A percentile compares a stretch with the other conserved stretches of the same genome.
phyloP scores from a whole-genome alignment of 2,888 invertebrate species.

The Dicyrtomina minuta region DNA sequence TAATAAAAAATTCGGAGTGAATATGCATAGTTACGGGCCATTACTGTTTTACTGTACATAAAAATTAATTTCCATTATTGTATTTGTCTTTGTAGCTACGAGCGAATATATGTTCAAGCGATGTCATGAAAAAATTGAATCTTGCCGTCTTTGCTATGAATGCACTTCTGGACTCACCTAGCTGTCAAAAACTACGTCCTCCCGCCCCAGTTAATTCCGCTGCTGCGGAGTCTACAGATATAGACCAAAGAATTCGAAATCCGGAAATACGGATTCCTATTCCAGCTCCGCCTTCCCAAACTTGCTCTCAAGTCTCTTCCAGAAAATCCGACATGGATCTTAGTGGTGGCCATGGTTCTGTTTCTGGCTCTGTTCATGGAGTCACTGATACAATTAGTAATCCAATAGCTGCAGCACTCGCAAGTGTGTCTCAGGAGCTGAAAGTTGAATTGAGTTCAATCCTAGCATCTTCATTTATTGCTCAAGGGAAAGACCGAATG shows the following conservation, averaged over 20 bases:
- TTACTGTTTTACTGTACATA: no score
- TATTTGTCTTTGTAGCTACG: constrained; percentile 39
- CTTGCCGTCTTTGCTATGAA: constrained; percentile 40
- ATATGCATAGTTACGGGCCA: no score
- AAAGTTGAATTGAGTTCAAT: constrained; percentile 36
- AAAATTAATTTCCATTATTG: constrained; percentile 9
- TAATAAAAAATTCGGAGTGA: no score
- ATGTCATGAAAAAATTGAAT: constrained; percentile 43
- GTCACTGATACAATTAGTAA: no score
- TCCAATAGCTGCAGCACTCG: constrained; percentile 23
- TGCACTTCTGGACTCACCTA: constrained; percentile 46
- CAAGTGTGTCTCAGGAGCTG: constrained; percentile 20
- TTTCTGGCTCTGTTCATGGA: no score
- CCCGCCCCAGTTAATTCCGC: background rate
- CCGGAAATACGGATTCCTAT: background rate
- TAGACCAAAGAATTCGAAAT: background rate
- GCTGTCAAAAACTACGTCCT: constrained; percentile 42
- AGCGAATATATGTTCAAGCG: constrained; percentile 40
- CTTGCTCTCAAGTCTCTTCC: no score
- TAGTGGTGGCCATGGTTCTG: no score
- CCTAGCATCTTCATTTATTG: constrained; percentile 35
- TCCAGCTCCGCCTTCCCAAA: no score
- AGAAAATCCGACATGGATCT: no score
- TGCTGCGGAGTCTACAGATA: no score
- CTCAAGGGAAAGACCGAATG: constrained; percentile 37